Evolutionary conservation across 2,113 vertebrate species (phyloP), one percentile per base, ranked within the genome.

Genomic region (Lampris incognitus): DNA sequence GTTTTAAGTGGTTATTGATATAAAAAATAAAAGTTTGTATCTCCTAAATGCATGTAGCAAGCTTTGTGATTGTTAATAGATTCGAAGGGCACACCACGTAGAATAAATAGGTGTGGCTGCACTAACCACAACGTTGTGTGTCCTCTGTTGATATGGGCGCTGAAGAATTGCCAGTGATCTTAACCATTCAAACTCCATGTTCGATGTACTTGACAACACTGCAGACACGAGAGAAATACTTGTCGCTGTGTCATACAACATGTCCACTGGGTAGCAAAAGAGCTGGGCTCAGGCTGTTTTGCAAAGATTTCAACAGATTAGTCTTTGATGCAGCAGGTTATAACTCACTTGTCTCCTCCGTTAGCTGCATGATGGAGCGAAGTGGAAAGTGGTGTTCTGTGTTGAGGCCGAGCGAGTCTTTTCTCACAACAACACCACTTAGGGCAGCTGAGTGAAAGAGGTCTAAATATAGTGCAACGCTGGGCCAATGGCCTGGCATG

Each of bases 391-490:
- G 40, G 60, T 76, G 55, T 73, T 85, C 73, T 79, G 66, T 78
- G 61, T 72, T 74, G 61, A 57, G 75, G 58, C 76, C 83, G 62
- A 79, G 61, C 63, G n/a, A n/a, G 65, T 77, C 61, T 75, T 78
- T 69, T 74, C 78, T 77, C 68, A 82, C 79, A 70, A 70, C 72
- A 75, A 78, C 65, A 83, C 73, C 72, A 85, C 78, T 84, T 68
- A 63, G 76, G 60, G 69, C 70, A 78, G 66, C 74, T 60, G 62
- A 90, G 61, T 11, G 74, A 86, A 82, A 81, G 40, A 55, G 66
- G 54, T 71, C 86, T 92, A 92, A 89, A 92, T 90, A 88, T 92
- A 94, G 85, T 51, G 70, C 5, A 71, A 54, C 44, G 50, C 64
- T 79, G 54, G 65, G 66, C 85, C 84, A 83, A 61, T 81, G n/a